Conservation (phyloP, 2,888 invertebrate genomes). For the Poecilobothrus nobilitatus region DNA sequence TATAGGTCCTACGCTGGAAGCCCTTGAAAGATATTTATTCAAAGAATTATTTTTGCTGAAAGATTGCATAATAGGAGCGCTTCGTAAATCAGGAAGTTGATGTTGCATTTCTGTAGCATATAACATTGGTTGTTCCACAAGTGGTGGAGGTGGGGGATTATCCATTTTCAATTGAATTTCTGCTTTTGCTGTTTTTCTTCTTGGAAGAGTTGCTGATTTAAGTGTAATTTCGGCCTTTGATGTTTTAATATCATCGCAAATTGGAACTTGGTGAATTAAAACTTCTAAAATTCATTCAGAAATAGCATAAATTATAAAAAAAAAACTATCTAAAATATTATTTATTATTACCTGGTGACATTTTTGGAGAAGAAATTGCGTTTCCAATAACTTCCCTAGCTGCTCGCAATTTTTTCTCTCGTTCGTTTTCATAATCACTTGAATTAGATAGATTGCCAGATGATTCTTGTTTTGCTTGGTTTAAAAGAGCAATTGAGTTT, state of each 20-base stretch:
- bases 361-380: constrained; percentile 46
- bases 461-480: constrained; percentile 44
- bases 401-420: constrained; percentile 53
- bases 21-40: constrained; percentile 40
- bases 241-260: constrained; percentile 49
- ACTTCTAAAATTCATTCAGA: constrained; percentile 18
- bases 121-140: constrained; percentile 44
- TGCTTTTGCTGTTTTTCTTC: constrained; percentile 56
- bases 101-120: constrained; percentile 56
- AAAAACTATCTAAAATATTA: background rate
- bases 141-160: constrained; percentile 32
- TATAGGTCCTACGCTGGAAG: constrained; percentile 40
- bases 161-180: constrained; percentile 53
- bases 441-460: constrained; percentile 39
- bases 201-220: constrained; percentile 58
- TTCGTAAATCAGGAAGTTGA: constrained; percentile 45
- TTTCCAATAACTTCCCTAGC: constrained; percentile 65
- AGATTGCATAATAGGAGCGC: constrained; percentile 27
- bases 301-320: background rate
- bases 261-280: constrained; percentile 55
- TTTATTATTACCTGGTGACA: constrained; percentile 36
- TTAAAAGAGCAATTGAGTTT: constrained; percentile 55
- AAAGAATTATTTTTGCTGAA: background rate
- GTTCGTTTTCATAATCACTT: constrained; percentile 39
- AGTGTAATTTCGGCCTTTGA: constrained; percentile 58